These are phyloP conservation scores for Notolabrus celidotus DNA, from an alignment of 2,797 vertebrate genomes.

Conservation along the genomic window DNA sequence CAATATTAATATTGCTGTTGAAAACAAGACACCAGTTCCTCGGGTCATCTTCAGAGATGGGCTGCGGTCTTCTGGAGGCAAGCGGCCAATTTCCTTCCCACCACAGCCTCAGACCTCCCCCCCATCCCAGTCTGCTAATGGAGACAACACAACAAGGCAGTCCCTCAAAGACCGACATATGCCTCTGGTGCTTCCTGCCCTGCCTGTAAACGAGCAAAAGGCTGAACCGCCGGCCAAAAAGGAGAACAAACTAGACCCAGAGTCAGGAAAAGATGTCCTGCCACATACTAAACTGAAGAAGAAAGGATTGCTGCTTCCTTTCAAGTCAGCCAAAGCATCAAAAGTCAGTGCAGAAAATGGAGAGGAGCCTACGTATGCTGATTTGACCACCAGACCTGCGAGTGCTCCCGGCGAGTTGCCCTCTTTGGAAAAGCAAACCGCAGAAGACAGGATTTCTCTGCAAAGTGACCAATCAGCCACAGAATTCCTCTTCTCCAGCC, in stretches of 20 bases:
- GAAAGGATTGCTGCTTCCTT: slow-evolving; percentile 80
- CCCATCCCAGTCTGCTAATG: slow-evolving; percentile 32
- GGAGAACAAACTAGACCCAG: slow-evolving; percentile 41
- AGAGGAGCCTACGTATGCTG: slow-evolving; percentile 60
- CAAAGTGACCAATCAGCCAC: slow-evolving; percentile 57
- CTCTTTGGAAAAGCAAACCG: slow-evolving; percentile 32
- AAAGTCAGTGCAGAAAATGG: slow-evolving; percentile 56
- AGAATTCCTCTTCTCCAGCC: slow-evolving; percentile 58
- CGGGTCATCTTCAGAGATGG: slow-evolving; percentile 71
- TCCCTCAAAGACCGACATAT: slow-evolving; percentile 73
- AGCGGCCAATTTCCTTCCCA: slow-evolving; percentile 69
- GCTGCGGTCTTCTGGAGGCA: slow-evolving; percentile 58
- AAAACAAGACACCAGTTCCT: slow-evolving; percentile 55
- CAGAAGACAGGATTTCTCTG: slow-evolving; percentile 43
- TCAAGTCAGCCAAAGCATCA: slow-evolving; percentile 73
- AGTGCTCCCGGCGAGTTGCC: slow-evolving; percentile 57
- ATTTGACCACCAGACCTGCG: slow-evolving; percentile 65
- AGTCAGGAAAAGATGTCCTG: slow-evolving; percentile 40
- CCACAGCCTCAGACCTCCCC: slow-evolving; percentile 53
- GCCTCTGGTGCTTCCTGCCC: slow-evolving; percentile 77
- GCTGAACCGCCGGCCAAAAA: slow-evolving; percentile 27
- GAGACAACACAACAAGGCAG: slow-evolving; percentile 49
- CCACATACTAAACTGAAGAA: slow-evolving; percentile 74
- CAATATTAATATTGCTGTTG: slow-evolving; percentile 42
- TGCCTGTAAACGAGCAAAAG: slow-evolving; percentile 53